Conservation (phyloP, 2,797 vertebrate species). For the Anisognathus igniventris region DNA sequence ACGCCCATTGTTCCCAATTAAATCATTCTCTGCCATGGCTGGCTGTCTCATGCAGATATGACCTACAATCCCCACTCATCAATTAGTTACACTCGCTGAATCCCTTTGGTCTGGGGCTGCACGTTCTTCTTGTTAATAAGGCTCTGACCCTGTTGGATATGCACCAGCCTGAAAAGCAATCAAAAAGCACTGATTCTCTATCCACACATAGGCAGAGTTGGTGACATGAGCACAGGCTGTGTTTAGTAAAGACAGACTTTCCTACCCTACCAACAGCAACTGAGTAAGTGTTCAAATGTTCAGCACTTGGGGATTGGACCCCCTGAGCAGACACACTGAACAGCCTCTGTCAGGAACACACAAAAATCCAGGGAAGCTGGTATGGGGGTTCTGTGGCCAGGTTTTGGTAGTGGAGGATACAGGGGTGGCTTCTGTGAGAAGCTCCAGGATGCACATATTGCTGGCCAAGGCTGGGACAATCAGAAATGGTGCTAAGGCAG, state of each 20-base stretch:
- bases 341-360: background rate
- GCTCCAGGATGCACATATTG: background rate
- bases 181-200: background rate
- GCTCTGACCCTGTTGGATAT: background rate
- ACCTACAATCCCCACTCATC: background rate
- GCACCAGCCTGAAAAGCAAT: background rate
- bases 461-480: background rate
- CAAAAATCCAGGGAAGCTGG: background rate
- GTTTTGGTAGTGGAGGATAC: background rate
- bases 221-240: rapidly evolving
- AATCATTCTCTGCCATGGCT: background rate
- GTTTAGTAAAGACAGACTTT: background rate
- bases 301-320: background rate
- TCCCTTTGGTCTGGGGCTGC: background rate
- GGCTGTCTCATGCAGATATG: background rate
- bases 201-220: background rate
- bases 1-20: background rate
- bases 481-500: background rate
- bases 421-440: background rate
- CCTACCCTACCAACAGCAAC: background rate
- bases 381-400: background rate
- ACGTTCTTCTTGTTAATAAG: background rate
- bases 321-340: background rate
- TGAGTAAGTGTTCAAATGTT: background rate
- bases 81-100: background rate